A percentile compares a stretch with the other conserved stretches of the same genome.
Conservation (phyloP, 2,113 vertebrate species). For the Rousettus leschenaultii region DNA sequence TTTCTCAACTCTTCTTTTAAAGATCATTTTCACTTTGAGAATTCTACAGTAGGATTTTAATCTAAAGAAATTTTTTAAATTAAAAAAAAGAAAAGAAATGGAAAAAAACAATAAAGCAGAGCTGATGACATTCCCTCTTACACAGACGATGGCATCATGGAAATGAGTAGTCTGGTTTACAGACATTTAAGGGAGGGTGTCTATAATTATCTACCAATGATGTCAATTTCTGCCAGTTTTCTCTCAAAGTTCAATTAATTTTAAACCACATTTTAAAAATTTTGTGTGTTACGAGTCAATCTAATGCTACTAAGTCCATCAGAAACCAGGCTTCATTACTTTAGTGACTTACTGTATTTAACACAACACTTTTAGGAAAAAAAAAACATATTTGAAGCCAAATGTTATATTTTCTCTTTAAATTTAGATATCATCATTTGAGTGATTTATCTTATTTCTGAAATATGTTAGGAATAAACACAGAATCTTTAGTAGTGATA, state of each 20-base stretch:
- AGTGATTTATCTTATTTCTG: background rate
- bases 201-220: background rate
- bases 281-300: background rate
- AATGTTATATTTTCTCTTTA: background rate
- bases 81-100: background rate
- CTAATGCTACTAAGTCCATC: background rate
- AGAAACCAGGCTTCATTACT: background rate
- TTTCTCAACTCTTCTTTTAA: background rate
- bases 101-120: background rate
- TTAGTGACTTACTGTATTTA: background rate
- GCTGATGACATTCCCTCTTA: background rate
- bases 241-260: conserved; percentile 35
- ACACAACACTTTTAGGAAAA: background rate
- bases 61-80: background rate
- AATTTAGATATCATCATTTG: background rate
- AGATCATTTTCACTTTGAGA: background rate
- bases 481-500: background rate
- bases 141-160: background rate
- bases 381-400: background rate
- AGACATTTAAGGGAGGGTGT: background rate
- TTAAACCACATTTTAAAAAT: background rate
- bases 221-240: background rate
- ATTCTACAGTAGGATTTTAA: background rate
- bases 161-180: background rate
- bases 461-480: background rate